Conservation (phyloP, 2,797 vertebrate genomes). For the Poecilia gillii region DNA sequence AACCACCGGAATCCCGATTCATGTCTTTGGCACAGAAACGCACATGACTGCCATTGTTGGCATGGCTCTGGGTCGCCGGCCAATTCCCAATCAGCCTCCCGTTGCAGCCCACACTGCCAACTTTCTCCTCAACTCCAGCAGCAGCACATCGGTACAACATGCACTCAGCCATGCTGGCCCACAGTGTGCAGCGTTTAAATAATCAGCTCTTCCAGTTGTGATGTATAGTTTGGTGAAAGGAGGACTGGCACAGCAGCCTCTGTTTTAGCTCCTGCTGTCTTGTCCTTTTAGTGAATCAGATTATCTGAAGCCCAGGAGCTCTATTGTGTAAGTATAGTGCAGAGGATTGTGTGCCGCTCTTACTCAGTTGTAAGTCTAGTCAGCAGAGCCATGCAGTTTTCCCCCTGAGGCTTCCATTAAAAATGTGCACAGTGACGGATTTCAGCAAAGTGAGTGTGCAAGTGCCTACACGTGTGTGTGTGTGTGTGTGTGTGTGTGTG, state of each 20-base stretch:
- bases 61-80: slow-evolving; percentile 94
- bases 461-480: neutral
- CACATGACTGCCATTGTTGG: slow-evolving; percentile 99
- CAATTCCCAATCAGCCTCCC: slow-evolving; percentile 93
- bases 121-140: slow-evolving; percentile 95
- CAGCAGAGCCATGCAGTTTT: slow-evolving; percentile 13
- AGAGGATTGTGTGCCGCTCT: slow-evolving; percentile 38
- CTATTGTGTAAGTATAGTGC: slow-evolving; percentile 49
- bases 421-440: slow-evolving; percentile 36
- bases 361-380: slow-evolving; percentile 28
- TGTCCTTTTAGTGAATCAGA: slow-evolving; percentile 41
- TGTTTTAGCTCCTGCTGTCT: slow-evolving; percentile 26
- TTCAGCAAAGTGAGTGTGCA: slow-evolving; percentile 18
- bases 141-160: slow-evolving; percentile 86
- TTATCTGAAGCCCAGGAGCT: slow-evolving; percentile 39
- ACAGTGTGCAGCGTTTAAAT: neutral
- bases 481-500: neutral
- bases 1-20: slow-evolving; percentile 97
- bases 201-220: neutral
- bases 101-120: slow-evolving; percentile 95
- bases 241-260: slow-evolving; percentile 31
- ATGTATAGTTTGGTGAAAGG: slow-evolving; percentile 6
- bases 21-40: slow-evolving; percentile 97
- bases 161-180: slow-evolving; percentile 5
- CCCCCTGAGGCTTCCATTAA: slow-evolving; percentile 66